Percentiles rank a stretch among this genome's conserved stretches.
These are phyloP conservation scores for Calameuta idolon DNA, from an alignment of 2,888 invertebrate genomes.

Conservation along the genomic window DNA sequence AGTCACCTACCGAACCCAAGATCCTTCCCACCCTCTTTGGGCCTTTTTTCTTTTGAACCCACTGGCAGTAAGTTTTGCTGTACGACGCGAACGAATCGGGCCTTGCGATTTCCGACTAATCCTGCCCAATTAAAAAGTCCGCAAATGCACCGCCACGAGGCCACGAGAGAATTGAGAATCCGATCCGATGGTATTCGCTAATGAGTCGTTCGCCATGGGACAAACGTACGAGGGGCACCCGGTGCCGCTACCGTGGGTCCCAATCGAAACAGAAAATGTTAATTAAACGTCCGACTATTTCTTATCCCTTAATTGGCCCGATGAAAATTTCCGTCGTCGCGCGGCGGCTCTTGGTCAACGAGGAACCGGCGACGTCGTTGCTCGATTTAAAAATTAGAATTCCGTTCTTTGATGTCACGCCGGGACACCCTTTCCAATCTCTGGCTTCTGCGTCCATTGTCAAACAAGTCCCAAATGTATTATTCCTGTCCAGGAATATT, in stretches of 20 bases:
- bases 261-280: slow-evolving; percentile 64
- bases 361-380: neutral
- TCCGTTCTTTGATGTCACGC: neutral
- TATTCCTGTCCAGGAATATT: neutral
- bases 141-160: slow-evolving; percentile 48
- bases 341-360: neutral
- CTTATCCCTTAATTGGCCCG: slow-evolving; percentile 56
- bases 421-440: neutral
- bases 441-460: neutral
- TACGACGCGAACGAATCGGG: slow-evolving; percentile 12
- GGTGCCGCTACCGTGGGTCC: slow-evolving; percentile 26
- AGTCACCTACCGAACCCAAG: neutral
- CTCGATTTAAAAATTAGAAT: neutral
- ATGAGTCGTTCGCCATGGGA: slow-evolving; percentile 52
- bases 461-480: neutral
- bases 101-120: slow-evolving; percentile 60
- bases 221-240: slow-evolving; percentile 23
- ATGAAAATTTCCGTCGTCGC: slow-evolving; percentile 43
- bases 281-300: slow-evolving; percentile 59
- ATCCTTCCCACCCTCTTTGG: neutral
- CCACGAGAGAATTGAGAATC: slow-evolving; percentile 49
- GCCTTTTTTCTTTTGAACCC: neutral
- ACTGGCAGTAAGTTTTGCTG: neutral
- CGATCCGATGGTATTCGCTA: slow-evolving; percentile 64
- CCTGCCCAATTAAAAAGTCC: slow-evolving; percentile 65